Evolutionary conservation across 2,113 vertebrate genomes (phyloP).

Genomic region (Catharus fuscescens): DNA sequence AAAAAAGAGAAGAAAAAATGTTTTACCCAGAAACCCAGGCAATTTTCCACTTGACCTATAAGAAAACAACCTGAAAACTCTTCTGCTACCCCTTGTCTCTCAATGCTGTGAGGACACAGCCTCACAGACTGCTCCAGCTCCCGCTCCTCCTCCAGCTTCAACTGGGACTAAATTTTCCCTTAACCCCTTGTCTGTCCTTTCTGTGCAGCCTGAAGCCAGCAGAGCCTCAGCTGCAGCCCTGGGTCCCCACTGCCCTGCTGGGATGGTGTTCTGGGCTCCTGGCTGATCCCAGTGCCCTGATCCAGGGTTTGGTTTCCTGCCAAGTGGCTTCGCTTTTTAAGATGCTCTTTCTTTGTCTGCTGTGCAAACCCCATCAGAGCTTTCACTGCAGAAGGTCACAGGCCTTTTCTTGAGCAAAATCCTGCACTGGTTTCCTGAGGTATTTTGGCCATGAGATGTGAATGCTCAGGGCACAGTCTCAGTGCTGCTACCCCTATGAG

Average conservation of each 20-base stretch:
- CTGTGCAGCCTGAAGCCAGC: not conserved
- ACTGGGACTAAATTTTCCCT: not conserved
- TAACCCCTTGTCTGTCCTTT: not conserved
- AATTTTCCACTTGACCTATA: not conserved
- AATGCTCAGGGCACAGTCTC: not conserved
- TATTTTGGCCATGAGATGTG: not conserved
- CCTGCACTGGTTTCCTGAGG: not conserved
- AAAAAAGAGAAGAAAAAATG: not conserved
- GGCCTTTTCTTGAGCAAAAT: not conserved
- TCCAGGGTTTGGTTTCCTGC: constrained; percentile 4
- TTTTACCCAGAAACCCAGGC: not conserved
- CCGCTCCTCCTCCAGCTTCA: not conserved
- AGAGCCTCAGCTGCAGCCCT: not conserved
- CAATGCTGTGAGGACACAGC: not conserved
- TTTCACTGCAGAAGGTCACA: not conserved
- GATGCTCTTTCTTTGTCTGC: constrained; percentile 23
- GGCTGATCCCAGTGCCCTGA: not conserved
- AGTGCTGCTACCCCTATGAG: not conserved
- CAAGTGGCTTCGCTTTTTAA: constrained; percentile 1
- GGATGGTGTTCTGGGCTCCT: not conserved
- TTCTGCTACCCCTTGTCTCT: not conserved
- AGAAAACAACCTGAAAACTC: not conserved
- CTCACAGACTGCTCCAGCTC: not conserved
- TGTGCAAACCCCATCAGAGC: not conserved
- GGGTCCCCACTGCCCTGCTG: accelerated